A percentile compares a stretch with the other conserved stretches of the same genome.
These are phyloP conservation scores for Tachysurus vachellii DNA, from an alignment of 2,113 vertebrate species.

Conservation along the genomic window DNA sequence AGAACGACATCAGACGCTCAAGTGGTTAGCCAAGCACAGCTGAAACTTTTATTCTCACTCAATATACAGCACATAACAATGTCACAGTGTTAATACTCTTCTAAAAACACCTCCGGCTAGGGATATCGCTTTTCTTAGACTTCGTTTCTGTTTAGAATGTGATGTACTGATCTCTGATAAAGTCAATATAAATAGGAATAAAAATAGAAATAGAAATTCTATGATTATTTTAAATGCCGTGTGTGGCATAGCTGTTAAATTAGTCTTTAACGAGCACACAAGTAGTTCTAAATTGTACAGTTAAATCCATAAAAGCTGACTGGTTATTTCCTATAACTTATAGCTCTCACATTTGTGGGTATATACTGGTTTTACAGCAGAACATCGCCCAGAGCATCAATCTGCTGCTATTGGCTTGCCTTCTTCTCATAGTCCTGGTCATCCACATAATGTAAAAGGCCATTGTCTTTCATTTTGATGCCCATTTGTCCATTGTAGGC, in stretches of 20 bases:
- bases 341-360: too few relatives aligned
- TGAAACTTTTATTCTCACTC: not conserved
- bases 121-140: not conserved
- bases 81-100: not conserved
- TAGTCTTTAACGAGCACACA: too few relatives aligned
- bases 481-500: too few relatives aligned
- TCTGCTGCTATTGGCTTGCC: too few relatives aligned
- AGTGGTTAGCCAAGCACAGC: constrained; percentile 14
- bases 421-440: too few relatives aligned
- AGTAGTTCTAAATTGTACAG: too few relatives aligned
- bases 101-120: not conserved
- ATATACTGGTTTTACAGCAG: too few relatives aligned
- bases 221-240: not conserved
- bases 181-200: not conserved
- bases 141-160: not conserved
- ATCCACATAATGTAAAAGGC: too few relatives aligned
- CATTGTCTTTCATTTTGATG: too few relatives aligned
- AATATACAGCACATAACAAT: not conserved
- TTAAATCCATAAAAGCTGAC: too few relatives aligned
- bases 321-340: too few relatives aligned
- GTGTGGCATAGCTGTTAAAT: not conserved
- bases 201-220: not conserved
- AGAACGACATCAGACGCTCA: constrained; percentile 1
- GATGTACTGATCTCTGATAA: not conserved
- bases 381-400: too few relatives aligned